phyloP scores from a whole-genome alignment of 2,797 vertebrate species.

The Tenualosa ilisha region DNA sequence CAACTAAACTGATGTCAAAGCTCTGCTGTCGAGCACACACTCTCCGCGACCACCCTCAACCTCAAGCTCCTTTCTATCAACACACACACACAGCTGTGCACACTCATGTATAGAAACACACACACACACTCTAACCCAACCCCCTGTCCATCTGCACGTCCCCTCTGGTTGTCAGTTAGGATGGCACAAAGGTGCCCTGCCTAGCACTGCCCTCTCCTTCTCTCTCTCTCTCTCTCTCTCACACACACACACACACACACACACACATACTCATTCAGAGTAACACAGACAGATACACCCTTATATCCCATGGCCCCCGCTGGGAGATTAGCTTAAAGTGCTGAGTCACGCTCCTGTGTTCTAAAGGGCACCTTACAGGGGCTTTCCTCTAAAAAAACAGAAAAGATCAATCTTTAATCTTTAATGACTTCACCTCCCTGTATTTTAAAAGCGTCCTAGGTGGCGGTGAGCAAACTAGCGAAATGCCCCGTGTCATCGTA shows the following conservation, averaged over 20 bases:
- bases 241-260: conserved; percentile 17
- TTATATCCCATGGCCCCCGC: neutral
- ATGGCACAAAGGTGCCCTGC: conserved; percentile 16
- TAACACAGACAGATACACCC: neutral
- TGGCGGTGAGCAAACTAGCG: neutral
- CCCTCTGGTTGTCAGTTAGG: neutral
- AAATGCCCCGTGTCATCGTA: neutral
- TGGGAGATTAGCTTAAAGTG: neutral
- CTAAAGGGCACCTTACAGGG: conserved; percentile 44
- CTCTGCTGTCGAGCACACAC: neutral
- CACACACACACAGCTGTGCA: too few relatives aligned
- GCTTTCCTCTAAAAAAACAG: conserved; percentile 30
- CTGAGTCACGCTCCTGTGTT: conserved; percentile 31
- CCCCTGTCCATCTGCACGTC: neutral
- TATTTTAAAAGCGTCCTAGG: neutral
- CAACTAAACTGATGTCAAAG: neutral
- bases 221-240: neutral
- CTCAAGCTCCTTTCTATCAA: too few relatives aligned
- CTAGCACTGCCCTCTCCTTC: neutral
- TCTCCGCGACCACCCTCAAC: neutral
- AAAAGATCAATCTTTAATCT: conserved; percentile 41
- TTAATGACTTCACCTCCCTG: conserved; percentile 39
- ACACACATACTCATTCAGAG: conserved; percentile 11
- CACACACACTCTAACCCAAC: neutral
- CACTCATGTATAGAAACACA: too few relatives aligned